phyloP scores from a whole-genome alignment of 2,797 vertebrate genomes.

The Mormyrus proboscirostris region DNA sequence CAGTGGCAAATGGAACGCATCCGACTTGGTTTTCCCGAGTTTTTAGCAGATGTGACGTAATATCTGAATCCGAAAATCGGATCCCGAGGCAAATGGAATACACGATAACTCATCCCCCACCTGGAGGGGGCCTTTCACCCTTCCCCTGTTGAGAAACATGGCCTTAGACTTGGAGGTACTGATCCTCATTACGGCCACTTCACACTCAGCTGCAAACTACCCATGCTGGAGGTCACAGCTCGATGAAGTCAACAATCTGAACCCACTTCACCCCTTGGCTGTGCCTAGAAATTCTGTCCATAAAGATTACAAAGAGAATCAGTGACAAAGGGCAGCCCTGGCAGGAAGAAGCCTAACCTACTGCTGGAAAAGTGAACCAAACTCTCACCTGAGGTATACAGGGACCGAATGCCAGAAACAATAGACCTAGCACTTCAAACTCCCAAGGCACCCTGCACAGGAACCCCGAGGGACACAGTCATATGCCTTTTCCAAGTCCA shows the following conservation, averaged over 20 bases:
- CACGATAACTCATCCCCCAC: not conserved
- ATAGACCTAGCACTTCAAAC: not conserved
- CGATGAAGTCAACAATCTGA: not conserved
- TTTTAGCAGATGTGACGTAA: too few species aligned
- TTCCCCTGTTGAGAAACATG: not conserved
- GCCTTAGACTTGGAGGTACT: not conserved
- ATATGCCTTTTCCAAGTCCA: not conserved
- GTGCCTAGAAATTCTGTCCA: not conserved
- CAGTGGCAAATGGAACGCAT: too few species aligned
- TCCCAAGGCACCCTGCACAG: not conserved
- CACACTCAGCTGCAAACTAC: not conserved
- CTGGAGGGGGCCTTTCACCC: not conserved
- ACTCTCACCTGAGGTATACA: not conserved
- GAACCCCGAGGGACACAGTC: not conserved
- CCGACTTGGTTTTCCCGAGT: too few species aligned
- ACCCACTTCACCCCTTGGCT: not conserved
- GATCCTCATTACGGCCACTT: not conserved
- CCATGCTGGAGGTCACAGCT: not conserved
- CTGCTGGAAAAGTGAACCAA: not conserved
- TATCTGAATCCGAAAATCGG: too few species aligned
- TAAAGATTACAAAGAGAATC: not conserved
- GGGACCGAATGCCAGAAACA: not conserved
- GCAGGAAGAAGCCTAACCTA: not conserved
- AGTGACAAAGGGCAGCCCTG: not conserved
- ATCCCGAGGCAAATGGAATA: too few species aligned